Conservation (phyloP, 2,113 vertebrate species). For the Mystacornis crossleyi region DNA sequence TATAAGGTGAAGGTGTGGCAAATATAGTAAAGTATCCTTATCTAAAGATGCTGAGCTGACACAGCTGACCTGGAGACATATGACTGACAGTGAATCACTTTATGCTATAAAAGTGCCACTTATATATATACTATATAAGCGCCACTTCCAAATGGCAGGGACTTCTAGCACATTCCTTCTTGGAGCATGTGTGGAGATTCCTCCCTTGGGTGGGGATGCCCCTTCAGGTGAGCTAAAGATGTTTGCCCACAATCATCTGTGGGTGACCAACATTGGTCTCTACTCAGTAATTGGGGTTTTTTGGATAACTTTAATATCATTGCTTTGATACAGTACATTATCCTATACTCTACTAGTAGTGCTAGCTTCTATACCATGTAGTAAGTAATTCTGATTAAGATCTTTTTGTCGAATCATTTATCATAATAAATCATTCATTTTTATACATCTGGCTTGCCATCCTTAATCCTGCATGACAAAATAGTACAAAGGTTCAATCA, state of each 20-base stretch:
- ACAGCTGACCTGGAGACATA: background rate
- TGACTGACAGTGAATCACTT: background rate
- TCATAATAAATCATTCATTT: background rate
- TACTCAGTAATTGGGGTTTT: background rate
- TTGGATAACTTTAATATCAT: background rate
- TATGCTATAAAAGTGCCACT: background rate
- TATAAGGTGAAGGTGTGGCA: background rate
- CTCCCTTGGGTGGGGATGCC: rapidly evolving
- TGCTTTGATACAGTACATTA: background rate
- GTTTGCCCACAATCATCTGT: background rate
- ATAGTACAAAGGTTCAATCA: background rate
- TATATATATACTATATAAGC: background rate
- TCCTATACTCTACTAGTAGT: background rate
- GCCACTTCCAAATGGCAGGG: background rate
- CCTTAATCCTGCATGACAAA: background rate
- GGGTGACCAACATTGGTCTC: background rate
- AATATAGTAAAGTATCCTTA: background rate
- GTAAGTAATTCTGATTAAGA: background rate
- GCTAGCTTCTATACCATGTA: background rate
- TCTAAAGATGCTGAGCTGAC: background rate
- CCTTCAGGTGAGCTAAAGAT: background rate
- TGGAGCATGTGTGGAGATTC: rapidly evolving
- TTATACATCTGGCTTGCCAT: background rate
- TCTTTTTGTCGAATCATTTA: background rate
- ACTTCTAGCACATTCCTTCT: background rate